phyloP scores from a whole-genome alignment of 2,888 invertebrate species.

The Synanthedon myopaeformis region DNA sequence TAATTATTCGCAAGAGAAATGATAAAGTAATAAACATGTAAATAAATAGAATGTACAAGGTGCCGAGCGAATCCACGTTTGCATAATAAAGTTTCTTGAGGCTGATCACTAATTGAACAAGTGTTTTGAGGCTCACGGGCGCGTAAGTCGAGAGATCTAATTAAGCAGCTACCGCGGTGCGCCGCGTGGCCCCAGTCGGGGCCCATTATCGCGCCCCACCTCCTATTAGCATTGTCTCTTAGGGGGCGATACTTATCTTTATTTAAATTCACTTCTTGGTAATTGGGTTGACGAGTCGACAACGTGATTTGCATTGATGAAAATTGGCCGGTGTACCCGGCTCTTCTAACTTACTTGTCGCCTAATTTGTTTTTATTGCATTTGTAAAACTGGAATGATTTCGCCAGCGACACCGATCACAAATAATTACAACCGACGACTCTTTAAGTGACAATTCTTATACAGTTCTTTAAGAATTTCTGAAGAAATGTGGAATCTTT shows the following conservation, averaged over 20 bases:
- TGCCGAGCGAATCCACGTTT: constrained; percentile 17
- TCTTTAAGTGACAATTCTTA: background rate
- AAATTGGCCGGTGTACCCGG: constrained; percentile 57
- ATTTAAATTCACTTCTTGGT: constrained; percentile 72
- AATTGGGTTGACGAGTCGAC: constrained; percentile 71
- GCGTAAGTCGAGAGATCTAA: constrained; percentile 63
- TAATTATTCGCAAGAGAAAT: background rate
- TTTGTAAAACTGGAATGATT: constrained; percentile 41
- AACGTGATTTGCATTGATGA: constrained; percentile 72
- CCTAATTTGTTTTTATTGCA: constrained; percentile 58
- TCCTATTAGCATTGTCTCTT: constrained; percentile 70
- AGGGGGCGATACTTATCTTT: constrained; percentile 71
- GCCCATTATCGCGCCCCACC: constrained; percentile 67
- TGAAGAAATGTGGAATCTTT: too few species aligned
- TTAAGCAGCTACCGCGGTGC: constrained; percentile 56
- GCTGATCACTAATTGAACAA: constrained; percentile 66
- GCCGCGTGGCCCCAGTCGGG: constrained; percentile 47
- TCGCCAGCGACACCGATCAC: constrained; percentile 15
- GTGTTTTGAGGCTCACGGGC: constrained; percentile 59
- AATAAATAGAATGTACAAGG: too few species aligned
- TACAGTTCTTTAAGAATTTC: too few species aligned
- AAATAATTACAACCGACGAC: background rate
- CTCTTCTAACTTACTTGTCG: constrained; percentile 45
- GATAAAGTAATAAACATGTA: background rate
- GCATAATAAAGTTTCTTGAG: constrained; percentile 48